These are phyloP conservation scores for Macrotus californicus DNA, from an alignment of 2,113 vertebrate genomes.

Conservation along the genomic window DNA sequence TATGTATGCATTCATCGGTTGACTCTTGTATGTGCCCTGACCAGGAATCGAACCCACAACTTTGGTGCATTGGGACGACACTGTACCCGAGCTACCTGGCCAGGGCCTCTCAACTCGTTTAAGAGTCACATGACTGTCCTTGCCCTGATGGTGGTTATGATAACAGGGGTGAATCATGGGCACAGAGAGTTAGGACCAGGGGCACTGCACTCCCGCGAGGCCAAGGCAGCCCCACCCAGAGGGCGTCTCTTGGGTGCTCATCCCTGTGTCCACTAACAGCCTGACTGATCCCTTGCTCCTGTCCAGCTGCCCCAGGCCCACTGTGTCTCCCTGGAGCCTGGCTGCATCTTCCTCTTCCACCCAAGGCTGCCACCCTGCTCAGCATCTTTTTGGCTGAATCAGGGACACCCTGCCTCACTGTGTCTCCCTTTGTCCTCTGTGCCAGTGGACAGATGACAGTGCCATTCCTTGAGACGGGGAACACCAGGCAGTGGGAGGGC, in stretches of 20 bases:
- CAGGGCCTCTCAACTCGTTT: not conserved
- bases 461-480: not conserved
- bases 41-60: no score
- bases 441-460: not conserved
- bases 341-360: no score
- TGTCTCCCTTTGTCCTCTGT: not conserved
- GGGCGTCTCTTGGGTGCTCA: accelerated
- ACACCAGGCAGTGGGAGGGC: not conserved
- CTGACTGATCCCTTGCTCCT: not conserved
- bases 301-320: not conserved
- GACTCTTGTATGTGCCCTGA: no score
- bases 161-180: not conserved
- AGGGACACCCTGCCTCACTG: not conserved
- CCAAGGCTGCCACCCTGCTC: not conserved
- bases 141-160: not conserved
- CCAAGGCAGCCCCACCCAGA: not conserved
- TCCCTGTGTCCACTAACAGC: no score
- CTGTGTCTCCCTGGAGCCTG: not conserved
- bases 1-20: no score
- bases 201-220: accelerated
- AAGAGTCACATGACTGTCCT: no score
- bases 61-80: no score
- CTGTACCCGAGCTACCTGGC: no score
- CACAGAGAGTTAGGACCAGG: not conserved
- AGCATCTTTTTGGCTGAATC: not conserved